Base-by-base conservation (phyloP, 2,113 vertebrate species). In the Perca flavescens region DNA sequence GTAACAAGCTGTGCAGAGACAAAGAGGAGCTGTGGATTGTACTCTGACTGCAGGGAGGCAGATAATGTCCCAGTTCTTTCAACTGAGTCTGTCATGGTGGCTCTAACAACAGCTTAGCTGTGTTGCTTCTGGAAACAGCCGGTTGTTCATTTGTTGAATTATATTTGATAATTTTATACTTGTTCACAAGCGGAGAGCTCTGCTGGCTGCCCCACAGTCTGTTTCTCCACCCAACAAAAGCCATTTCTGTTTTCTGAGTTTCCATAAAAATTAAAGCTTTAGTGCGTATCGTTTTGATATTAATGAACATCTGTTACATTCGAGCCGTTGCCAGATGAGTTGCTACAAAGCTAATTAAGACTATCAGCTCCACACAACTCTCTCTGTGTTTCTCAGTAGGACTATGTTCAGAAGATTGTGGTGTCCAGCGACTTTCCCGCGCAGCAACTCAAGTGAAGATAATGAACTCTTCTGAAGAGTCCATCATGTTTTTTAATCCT, bases 101-200 rank as follows among this genome's bases (percentile, higher is more conserved):
- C 11, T 57, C 36, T 6, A 21, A 61, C 49, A 40, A 12, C 65
- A 25, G 19, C 54, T 40, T 66, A 12, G 2, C 61, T 40, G 0
- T 16, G 67, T 28, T 25, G 67, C 66, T 25, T 56, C 71, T 62
- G 80, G 36, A 28, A 62, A 17, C 40, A 16, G 77, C 61, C 68
- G 62, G 72, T 54, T 74, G 31, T 63, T 77, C 4, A 60, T 69
- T 57, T 47, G 34, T 14, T 10, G 28, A 74, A 69, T 43, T 58
- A 17, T 7, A 50, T 28, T 34, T 15, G 22, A 46, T 56, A 1
- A 28, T 79, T 63, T 50, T 36, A 11, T 34, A 34, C 47, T 61
- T 50, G 65, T 83, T 83, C 57, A 67, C 65, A 54, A 47, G 65
- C 50, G 28, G 0, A 47, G 72, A 11, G 1, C 68, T 12, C 22